Evolutionary conservation across 2,113 vertebrate genomes (phyloP), one percentile per base, ranked within the genome.

Genomic region (Octodon degus): DNA sequence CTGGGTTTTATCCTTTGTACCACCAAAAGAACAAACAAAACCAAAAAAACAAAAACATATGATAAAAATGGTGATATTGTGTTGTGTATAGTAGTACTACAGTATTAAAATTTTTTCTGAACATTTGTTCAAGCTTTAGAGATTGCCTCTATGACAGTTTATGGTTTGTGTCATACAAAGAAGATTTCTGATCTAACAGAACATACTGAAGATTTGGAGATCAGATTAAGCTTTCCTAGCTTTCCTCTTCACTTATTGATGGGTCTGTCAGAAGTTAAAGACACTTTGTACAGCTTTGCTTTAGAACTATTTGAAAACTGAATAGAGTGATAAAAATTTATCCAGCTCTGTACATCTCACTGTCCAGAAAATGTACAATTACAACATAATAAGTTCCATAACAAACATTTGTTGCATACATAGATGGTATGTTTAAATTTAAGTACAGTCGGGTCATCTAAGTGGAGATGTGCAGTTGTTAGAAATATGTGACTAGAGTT

Each of bases 371-470:
- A 34, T 55, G 81, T 87, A 90, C 76, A 65, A 24, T 96, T 77
- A 81, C 65, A 82, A 76, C 14, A 3, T 83, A 53, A 24, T 43
- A 68, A 12, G 2, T 92, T 90, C 96, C 67, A 70, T 47, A 65
- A 37, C 76, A 90, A 85, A 83, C 77, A 77, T 83, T 96, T 93
- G n/a, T 79, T 92, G 50, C 37, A 63, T 92, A 25, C 86, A 70
- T 92, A 58, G 12, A 86, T 83, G 67, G 16, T 25, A 47, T 79
- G 9, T 86, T 88, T 62, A 70, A 94, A 65, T 86, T 79, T 32
- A 92, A 87, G 34, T 92, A 50, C 37, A 92, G 68, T 40, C 7
- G 79, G 25, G 25, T 40, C 32, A 77, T 91, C 32, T 24, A 65
- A 58, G 60, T 77, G 55, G 50, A 86, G 32, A 68, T 65, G 13